Evolutionary conservation across 2,797 vertebrate species (phyloP).

Genomic region (Anguilla megastoma): DNA sequence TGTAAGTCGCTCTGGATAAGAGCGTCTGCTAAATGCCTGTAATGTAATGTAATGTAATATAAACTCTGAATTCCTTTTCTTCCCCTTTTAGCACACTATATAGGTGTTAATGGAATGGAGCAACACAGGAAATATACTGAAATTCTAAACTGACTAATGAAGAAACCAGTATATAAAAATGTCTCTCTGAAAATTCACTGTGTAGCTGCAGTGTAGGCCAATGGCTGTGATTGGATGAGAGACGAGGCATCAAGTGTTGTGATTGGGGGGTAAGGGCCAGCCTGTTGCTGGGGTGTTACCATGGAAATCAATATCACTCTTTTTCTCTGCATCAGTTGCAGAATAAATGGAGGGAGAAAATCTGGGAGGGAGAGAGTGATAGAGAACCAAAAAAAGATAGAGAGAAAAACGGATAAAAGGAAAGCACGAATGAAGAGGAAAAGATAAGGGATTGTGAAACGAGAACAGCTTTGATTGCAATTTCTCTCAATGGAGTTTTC

Average conservation of each 20-base stretch:
- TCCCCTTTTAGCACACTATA: not conserved
- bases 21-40: no score
- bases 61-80: not conserved
- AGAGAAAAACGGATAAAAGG: not conserved
- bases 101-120: not conserved
- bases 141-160: not conserved
- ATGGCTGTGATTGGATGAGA: conserved; percentile 16
- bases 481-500: not conserved
- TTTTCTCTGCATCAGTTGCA: conserved; percentile 54
- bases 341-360: conserved; percentile 56
- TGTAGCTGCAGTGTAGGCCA: not conserved
- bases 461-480: not conserved
- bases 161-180: not conserved
- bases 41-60: no score
- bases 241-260: conserved; percentile 12
- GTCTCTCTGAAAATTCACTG: not conserved
- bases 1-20: no score
- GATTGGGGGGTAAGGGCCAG: conserved; percentile 20
- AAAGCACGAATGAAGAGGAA: not conserved
- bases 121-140: not conserved
- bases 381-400: not conserved
- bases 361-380: conserved; percentile 9
- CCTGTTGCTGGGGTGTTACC: conserved; percentile 25
- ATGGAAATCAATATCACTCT: conserved; percentile 17
- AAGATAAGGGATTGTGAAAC: not conserved